Conservation (phyloP, 2,888 invertebrate genomes). For the Rhaphigaster nebulosa region DNA sequence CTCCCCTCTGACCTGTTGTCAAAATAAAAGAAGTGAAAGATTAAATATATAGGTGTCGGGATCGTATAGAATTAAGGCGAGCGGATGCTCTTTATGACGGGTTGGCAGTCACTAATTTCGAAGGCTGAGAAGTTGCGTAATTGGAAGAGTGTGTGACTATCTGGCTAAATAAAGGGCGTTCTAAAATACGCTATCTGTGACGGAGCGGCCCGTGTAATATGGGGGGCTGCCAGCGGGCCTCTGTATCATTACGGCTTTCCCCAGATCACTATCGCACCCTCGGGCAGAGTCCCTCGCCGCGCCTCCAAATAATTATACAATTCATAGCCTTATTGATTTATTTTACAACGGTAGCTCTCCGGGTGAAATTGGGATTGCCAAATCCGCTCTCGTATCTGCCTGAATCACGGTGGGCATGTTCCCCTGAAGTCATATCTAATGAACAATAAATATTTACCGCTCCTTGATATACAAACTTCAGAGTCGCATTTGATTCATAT, state of each 20-base stretch:
- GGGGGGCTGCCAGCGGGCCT: conserved; percentile 32
- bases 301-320: conserved; percentile 57
- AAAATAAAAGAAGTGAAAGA: conserved; percentile 29
- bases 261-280: conserved; percentile 20
- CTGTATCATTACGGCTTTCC: conserved; percentile 52
- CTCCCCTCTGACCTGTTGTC: not conserved
- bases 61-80: conserved; percentile 35
- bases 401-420: not conserved
- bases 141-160: conserved; percentile 27
- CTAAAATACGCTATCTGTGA: conserved; percentile 36
- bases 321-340: conserved; percentile 55
- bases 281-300: not conserved
- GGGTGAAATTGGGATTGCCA: conserved; percentile 35
- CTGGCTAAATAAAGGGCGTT: conserved; percentile 36
- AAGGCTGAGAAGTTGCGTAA: conserved; percentile 6
- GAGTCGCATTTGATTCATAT: not conserved
- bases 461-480: not conserved
- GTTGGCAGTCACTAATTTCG: conserved; percentile 40
- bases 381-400: conserved; percentile 3
- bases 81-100: conserved; percentile 48
- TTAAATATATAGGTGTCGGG: conserved; percentile 42
- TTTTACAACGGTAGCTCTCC: conserved; percentile 50
- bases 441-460: conserved; percentile 41
- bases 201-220: conserved; percentile 44
- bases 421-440: not conserved